Percentiles rank a stretch among this genome's conserved stretches.
phyloP scores from a whole-genome alignment of 1,140 invertebrate genomes.

The Pomacea maculata region DNA sequence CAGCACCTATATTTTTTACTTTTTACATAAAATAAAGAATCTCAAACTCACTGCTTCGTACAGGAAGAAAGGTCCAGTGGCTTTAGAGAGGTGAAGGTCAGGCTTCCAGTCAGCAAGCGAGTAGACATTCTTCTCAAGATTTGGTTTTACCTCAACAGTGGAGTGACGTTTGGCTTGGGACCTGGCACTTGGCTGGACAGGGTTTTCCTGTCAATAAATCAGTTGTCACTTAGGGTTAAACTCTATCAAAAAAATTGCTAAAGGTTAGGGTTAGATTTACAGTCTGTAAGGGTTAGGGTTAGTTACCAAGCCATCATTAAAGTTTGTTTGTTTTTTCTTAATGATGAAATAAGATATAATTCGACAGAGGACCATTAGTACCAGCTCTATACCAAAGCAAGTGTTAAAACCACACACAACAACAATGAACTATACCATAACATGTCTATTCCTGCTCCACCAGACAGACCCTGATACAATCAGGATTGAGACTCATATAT shows the following conservation, averaged over 20 bases:
- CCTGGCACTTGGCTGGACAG: background rate
- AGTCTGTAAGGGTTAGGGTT: background rate
- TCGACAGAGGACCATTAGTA: no score
- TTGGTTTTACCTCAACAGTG: background rate
- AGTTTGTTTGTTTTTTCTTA: no score
- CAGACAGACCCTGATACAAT: no score
- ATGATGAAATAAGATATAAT: background rate
- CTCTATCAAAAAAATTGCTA: background rate
- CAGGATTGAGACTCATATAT: no score
- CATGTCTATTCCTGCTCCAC: no score
- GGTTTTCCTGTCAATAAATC: background rate
- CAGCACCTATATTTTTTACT: background rate
- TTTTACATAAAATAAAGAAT: background rate
- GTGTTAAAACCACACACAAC: no score
- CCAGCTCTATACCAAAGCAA: no score
- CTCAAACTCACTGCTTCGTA: constrained; percentile 40
- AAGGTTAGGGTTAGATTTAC: background rate
- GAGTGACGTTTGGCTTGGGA: background rate
- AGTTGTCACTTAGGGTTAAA: background rate
- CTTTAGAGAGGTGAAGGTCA: constrained; percentile 49
- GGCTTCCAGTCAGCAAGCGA: constrained; percentile 47
- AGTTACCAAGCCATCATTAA: background rate
- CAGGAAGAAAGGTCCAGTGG: constrained; percentile 50
- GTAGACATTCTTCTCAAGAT: constrained; percentile 28
- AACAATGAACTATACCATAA: no score